Conservation (phyloP, 2,113 vertebrate species). For the Eolophus roseicapilla region DNA sequence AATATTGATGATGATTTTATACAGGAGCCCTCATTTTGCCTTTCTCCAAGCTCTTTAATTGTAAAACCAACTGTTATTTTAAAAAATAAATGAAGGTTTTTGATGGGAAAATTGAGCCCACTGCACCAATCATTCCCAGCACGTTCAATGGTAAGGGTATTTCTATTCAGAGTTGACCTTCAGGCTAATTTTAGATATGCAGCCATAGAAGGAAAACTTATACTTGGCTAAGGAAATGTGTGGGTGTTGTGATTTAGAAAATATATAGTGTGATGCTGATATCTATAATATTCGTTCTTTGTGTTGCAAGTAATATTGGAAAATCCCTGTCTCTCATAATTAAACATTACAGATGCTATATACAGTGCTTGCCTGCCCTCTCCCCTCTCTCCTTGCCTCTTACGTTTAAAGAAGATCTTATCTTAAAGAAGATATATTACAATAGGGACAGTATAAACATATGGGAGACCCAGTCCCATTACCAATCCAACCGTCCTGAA, state of each 20-base stretch:
- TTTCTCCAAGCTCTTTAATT: conserved; percentile 28
- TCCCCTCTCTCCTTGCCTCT: neutral
- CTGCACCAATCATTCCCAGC: conserved; percentile 13
- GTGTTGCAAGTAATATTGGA: conserved; percentile 20
- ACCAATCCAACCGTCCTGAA: neutral
- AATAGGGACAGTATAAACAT: neutral
- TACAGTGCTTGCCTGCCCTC: neutral
- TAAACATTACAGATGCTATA: neutral
- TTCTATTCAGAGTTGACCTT: conserved; percentile 61
- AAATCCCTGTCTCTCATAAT: conserved; percentile 9
- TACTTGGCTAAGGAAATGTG: conserved; percentile 51
- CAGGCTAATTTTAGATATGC: conserved; percentile 36
- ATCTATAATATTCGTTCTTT: conserved; percentile 16
- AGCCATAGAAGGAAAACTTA: conserved; percentile 41
- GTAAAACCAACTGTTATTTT: conserved; percentile 34
- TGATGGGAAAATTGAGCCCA: conserved; percentile 20
- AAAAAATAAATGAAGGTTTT: conserved; percentile 50
- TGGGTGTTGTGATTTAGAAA: conserved; percentile 45
- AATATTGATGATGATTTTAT: conserved; percentile 1
- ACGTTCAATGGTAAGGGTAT: conserved; percentile 8
- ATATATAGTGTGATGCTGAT: conserved; percentile 7
- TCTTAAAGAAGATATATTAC: neutral
- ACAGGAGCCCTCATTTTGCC: neutral
- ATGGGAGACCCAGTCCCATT: neutral
- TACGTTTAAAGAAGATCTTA: neutral